Evolutionary conservation across 2,113 vertebrate species (phyloP).

Genomic region (Oenanthe oenanthe): DNA sequence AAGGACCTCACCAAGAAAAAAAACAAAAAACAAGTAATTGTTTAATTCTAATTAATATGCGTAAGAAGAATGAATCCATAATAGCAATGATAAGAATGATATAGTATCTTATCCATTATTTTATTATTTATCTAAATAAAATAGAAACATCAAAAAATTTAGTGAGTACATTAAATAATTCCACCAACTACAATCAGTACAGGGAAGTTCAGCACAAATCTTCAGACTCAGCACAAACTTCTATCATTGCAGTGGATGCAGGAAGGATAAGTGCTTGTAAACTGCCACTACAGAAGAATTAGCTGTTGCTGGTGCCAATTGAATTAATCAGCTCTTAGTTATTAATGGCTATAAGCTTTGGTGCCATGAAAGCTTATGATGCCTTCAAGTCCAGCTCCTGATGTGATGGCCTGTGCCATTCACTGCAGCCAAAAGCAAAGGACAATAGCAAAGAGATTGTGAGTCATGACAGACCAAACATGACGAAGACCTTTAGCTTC

Average conservation of each 20-base stretch:
- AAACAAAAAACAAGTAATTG: fast-evolving
- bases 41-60: not conserved
- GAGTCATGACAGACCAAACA: not conserved
- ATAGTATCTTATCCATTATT: not conserved
- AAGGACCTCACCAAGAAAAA: not conserved
- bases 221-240: not conserved
- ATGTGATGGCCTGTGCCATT: not conserved
- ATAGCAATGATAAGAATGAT: not conserved
- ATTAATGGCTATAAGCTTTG: not conserved
- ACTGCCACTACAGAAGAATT: not conserved
- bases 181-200: not conserved
- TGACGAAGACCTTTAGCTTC: not conserved
- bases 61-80: not conserved
- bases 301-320: not conserved
- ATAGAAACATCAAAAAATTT: not conserved
- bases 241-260: not conserved
- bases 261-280: not conserved
- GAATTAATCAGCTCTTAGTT: not conserved
- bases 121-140: not conserved
- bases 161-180: not conserved
- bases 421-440: not conserved
- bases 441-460: not conserved
- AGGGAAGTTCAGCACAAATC: not conserved
- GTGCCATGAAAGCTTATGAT: not conserved
- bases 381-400: not conserved